Base-by-base conservation (phyloP, 2,888 invertebrate genomes). In the Watsonalla binaria region DNA sequence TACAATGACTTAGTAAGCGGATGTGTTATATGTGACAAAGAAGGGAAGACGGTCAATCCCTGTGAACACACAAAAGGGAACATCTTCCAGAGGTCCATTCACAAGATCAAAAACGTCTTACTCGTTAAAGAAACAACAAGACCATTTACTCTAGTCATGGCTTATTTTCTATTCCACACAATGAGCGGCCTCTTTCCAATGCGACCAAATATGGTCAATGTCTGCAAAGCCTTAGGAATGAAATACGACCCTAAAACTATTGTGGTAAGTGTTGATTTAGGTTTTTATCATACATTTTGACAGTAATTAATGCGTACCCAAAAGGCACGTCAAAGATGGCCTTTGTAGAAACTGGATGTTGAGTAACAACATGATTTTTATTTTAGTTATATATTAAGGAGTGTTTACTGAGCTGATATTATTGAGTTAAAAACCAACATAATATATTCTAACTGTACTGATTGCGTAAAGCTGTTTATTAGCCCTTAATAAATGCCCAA, bases 171-270 rank as follows among this genome's bases (percentile, higher is more conserved):
- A 42, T 91, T 92, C 54, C 80, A 90, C 46, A 88, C 91, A 6
- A 86, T 92, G 73, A 89, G 92, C 52, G 92, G 92, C 0, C 62
- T 91, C 5, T 59, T 80, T 8, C 83, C 92, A 0, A 80, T 92
- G n/a, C 82, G 90, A 53, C 92, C 93, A 0, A 93, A 92, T 63
- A 88, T 92, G 85, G 90, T 92, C 7, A 92, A 92, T 53, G 71
- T 92, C 11, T 92, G 92, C 63, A 87, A 84, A 57, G 76, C 91
- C 59, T 62, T 89, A 58, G 88, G 92, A 61, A 80, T 90, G 89
- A 86, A 82, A 56, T 87, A 85, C 56, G 84, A 90, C 56, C 63
- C 89, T 0, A 90, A 88, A 61, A 72, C 69, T 0, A 74, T 87
- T 57, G 91, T 92, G 66, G 92, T 92, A 71, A 90, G 92, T 80